Base-by-base conservation (phyloP, 1,140 invertebrate species). In the Trachymyrmex cornetzi region DNA sequence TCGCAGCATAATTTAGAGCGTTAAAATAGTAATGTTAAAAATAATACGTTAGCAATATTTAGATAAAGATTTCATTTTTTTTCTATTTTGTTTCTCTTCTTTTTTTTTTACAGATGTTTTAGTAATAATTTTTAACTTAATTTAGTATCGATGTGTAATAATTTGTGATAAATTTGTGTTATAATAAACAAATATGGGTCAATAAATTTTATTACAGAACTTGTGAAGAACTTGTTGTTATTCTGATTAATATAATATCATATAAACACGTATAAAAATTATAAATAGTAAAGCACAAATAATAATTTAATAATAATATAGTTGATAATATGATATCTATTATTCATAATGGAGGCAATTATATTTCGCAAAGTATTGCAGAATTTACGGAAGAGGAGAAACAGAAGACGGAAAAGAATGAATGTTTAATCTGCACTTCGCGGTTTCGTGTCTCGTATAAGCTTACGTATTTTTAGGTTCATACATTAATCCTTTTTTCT, bases 401-500 rank as follows among this genome's bases (percentile, higher is more conserved):
- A 44, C 2, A 44, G 7, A 67, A 61, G 12, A 22, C 77, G 64
- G 66, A 85, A 72, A 30, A 34, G 63, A 66, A 27, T 44, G 4
- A 64, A 38, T 50, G 61, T 66, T 79, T 88, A 67, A 86, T 1
- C 27, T 61, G 0, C 59, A n/a, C 12, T 48, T 69, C 19, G 61
- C 57, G 24, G 22, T 77, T 85, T 64, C 38, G 38, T 30, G 44
- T 44, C 16, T 22, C 12, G 14, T 61, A 74, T 50, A 63, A 30
- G 4, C 30, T 55, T 27, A 69, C 34, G 27, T 88, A 85, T 89
- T 88, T 85, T 79, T 74, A 55, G 59, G 12, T 71, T 72, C 12
- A 24, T 27, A 4, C 27, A 85, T 89, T 85, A 88, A 88, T 55
- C 16, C 24, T 16, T 66, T 82, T 44, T 57, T 57, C 30, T 55